These are phyloP conservation scores for Nycteola revayana DNA, from an alignment of 2,888 invertebrate species.

Conservation along the genomic window DNA sequence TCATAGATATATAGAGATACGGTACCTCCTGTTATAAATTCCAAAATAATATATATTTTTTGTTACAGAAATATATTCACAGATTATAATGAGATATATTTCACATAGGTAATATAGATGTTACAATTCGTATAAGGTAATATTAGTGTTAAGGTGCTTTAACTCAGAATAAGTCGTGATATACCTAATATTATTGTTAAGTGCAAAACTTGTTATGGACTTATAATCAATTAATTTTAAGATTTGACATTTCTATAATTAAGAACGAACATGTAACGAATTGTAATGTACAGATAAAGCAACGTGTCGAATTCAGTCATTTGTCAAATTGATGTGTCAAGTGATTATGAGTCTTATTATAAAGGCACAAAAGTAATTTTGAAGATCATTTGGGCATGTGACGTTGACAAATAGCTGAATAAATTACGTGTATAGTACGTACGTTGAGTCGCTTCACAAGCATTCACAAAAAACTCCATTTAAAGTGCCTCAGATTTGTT, in stretches of 20 bases:
- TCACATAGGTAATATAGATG: constrained; percentile 52
- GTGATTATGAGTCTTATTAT: constrained; percentile 19
- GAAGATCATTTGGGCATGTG: constrained; percentile 14
- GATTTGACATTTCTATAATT: constrained; percentile 37
- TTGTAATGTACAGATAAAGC: constrained; percentile 25
- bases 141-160: constrained; percentile 72
- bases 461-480: constrained; percentile 30
- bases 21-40: constrained; percentile 74
- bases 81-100: constrained; percentile 58
- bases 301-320: constrained; percentile 23
- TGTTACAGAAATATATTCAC: constrained; percentile 63
- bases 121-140: constrained; percentile 52
- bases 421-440: constrained; percentile 13
- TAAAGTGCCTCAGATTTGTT: constrained; percentile 37
- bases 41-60: constrained; percentile 64
- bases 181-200: constrained; percentile 50
- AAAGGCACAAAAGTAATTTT: constrained; percentile 17
- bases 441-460: constrained; percentile 23
- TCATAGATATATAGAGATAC: constrained; percentile 41
- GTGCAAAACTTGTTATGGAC: constrained; percentile 39
- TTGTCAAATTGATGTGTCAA: constrained; percentile 26
- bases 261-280: constrained; percentile 27
- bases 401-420: constrained; percentile 28
- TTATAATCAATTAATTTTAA: constrained; percentile 42
- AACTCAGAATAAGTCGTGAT: constrained; percentile 73